A percentile compares a stretch with the other conserved stretches of the same genome.
phyloP scores from a whole-genome alignment of 2,797 vertebrate genomes.

The Peromyscus melanophrys region DNA sequence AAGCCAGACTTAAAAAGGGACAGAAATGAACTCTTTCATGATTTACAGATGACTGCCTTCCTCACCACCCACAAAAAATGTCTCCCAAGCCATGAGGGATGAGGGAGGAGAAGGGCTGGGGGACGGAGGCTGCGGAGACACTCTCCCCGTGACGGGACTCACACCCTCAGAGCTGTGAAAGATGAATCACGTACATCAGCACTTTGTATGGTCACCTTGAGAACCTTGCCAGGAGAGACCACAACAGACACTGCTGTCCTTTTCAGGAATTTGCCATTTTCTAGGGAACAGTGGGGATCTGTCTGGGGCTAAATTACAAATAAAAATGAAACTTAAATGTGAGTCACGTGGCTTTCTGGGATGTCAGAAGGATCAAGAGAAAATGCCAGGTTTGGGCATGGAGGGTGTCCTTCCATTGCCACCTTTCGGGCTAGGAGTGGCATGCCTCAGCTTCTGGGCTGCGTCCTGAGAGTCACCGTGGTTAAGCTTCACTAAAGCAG shows the following conservation, averaged over 20 bases:
- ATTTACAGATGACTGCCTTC: constrained; percentile 16
- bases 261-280: constrained; percentile 63
- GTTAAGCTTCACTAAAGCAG: background rate
- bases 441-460: background rate
- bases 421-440: background rate
- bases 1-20: background rate
- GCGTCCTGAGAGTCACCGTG: background rate
- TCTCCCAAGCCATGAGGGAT: background rate
- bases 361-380: background rate
- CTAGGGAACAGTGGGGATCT: constrained; percentile 23
- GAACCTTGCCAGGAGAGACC: constrained; percentile 18
- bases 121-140: background rate
- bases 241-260: constrained; percentile 27
- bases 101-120: background rate
- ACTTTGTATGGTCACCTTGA: constrained; percentile 22
- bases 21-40: background rate
- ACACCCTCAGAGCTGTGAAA: constrained; percentile 41
- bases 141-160: background rate
- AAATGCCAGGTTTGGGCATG: background rate
- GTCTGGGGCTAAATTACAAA: constrained; percentile 38
- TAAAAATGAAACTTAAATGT: constrained; percentile 35
- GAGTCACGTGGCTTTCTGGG: background rate
- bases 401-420: background rate
- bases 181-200: constrained; percentile 49
- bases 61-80: background rate